Percentiles rank a stretch among this genome's conserved stretches.
phyloP scores from a whole-genome alignment of 2,888 invertebrate species.

The Drosophila quinaria region DNA sequence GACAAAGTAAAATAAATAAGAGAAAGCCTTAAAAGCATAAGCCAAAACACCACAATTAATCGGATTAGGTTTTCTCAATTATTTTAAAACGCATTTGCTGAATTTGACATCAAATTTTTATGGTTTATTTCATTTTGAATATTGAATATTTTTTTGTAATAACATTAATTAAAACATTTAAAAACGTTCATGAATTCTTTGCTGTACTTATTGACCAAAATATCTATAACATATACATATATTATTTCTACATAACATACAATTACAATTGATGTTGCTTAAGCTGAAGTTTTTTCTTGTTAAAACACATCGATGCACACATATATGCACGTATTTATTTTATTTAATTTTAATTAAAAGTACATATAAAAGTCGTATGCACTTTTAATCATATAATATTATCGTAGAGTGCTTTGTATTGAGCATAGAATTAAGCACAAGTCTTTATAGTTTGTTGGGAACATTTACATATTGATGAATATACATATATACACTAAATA shows the following conservation, averaged over 20 bases:
- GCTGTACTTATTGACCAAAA: conserved; percentile 47
- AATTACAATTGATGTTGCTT: conserved; percentile 47
- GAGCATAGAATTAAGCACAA: conserved; percentile 77
- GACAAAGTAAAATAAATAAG: not conserved
- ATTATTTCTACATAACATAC: conserved; percentile 33
- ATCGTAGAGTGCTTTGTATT: conserved; percentile 75
- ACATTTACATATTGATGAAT: conserved; percentile 60
- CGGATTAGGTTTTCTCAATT: conserved; percentile 5
- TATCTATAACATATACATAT: conserved; percentile 14
- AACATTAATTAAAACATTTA: conserved; percentile 76
- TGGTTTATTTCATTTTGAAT: conserved; percentile 66
- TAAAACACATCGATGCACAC: conserved; percentile 54
- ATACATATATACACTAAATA: conserved; percentile 62
- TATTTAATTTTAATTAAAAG: conserved; percentile 10
- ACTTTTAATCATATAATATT: conserved; percentile 38
- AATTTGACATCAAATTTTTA: conserved; percentile 69
- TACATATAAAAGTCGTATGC: conserved; percentile 65
- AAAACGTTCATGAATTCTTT: conserved; percentile 57
- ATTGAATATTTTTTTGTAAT: conserved; percentile 61
- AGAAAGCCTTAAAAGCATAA: conserved; percentile 5
- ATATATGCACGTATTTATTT: conserved; percentile 6
- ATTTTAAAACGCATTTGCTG: conserved; percentile 2
- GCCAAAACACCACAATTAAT: conserved; percentile 12
- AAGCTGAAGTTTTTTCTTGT: conserved; percentile 14
- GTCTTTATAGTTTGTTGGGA: conserved; percentile 78